These are phyloP conservation scores for Heliconius sara DNA, from an alignment of 2,888 invertebrate genomes.

Conservation along the genomic window DNA sequence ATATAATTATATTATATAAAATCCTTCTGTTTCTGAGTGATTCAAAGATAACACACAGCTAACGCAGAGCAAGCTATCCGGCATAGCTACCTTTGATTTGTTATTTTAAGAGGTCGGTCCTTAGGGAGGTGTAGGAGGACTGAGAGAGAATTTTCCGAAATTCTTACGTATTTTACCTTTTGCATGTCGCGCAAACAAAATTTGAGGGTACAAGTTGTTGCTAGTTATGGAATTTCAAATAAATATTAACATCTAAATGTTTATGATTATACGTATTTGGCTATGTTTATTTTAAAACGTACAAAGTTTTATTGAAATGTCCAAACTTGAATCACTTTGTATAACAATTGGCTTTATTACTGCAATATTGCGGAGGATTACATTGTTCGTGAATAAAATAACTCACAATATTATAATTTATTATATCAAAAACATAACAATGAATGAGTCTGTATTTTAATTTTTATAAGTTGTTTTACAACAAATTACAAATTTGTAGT, in stretches of 20 bases:
- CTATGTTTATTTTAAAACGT: conserved; percentile 7
- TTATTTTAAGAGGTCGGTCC: no score
- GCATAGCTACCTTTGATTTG: no score
- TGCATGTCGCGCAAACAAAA: no score
- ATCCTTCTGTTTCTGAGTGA: no score
- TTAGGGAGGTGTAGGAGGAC: no score
- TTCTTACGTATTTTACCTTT: no score
- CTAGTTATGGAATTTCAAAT: background rate
- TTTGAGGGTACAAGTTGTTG: no score
- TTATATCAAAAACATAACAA: background rate
- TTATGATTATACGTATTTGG: background rate
- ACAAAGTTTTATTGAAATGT: conserved; percentile 25
- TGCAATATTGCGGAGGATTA: background rate
- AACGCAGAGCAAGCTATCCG: no score
- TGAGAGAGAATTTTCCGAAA: no score
- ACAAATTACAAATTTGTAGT: background rate
- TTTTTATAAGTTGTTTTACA: background rate
- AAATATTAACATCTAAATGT: background rate
- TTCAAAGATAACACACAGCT: no score
- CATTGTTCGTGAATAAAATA: background rate
- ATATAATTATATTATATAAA: no score
- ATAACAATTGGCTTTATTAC: background rate
- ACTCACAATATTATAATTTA: background rate
- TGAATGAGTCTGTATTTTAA: background rate
- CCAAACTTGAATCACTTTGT: conserved; percentile 15